Conservation (phyloP, 2,113 vertebrate species). For the Noturus placidus region DNA sequence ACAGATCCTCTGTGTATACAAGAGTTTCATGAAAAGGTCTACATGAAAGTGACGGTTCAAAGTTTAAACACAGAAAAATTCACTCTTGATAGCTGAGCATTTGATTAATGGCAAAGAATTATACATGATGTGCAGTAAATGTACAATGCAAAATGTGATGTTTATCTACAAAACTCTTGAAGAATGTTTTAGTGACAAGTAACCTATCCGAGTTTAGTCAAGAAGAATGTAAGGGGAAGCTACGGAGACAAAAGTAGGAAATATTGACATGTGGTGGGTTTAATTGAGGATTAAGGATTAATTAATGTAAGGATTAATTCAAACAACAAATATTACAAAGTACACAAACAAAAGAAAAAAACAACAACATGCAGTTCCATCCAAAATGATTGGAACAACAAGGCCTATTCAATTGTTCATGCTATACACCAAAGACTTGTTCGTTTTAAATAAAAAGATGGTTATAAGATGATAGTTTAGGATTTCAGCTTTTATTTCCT, state of each 20-base stretch:
- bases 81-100: neutral
- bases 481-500: too few species aligned
- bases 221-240: neutral
- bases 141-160: neutral
- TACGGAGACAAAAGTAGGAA: neutral
- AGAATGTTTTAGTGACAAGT: neutral
- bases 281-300: too few species aligned
- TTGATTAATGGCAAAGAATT: neutral
- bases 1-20: conserved; percentile 16
- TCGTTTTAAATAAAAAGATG: too few species aligned
- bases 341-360: neutral
- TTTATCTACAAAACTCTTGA: neutral
- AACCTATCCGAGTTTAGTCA: neutral
- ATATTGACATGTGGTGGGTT: neutral
- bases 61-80: neutral
- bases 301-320: neutral
- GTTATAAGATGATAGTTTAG: too few species aligned
- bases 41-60: conserved; percentile 2
- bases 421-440: too few species aligned
- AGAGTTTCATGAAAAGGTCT: neutral
- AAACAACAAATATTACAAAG: neutral
- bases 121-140: neutral
- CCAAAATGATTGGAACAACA: too few species aligned
- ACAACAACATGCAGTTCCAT: neutral
- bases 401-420: too few species aligned